Evolutionary conservation across 92 coral and sea anemone species (phyloP), one percentile per base, ranked within the genome.

Genomic region (Epizoanthus stellaris): DNA sequence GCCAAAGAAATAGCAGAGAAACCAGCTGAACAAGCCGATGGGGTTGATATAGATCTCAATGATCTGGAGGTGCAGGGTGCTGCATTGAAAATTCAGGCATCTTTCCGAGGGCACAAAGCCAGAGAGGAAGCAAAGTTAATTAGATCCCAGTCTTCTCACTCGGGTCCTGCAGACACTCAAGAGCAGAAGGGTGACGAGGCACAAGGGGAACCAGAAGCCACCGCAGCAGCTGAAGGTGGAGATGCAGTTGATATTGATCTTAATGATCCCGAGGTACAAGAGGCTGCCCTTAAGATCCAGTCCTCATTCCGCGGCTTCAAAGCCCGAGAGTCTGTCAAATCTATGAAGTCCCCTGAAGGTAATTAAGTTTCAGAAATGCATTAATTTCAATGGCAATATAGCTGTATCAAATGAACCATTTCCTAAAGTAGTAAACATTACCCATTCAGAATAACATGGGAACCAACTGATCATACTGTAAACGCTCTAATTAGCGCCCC

Each of bases 41-140:
- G 30, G 43, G 80, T 80, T 49, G 91, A 91, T 38, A 89, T 94
- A 79, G 91, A 82, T 60, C 62, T 89, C 40, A 89, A 89, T 85
- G 99, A 96, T 75, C 95, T 93, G 11, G 95, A 96, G 42, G 87
- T 96, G 66, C 88, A 89, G 63, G 91, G 74, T 65, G 96, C 96
- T 2, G 96, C 96, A 43, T 58, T 92, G 76, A 90, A 89, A 72
- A 96, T 96, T 38, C 99, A 96, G 79, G 98, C 99, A 38, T 88
- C 93, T 62, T 94, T 94, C 87, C 93, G 98, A 40, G 98, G 99
- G 19, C 93, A 94, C 81, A 96, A 93, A 82, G 90, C 93, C 17
- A 82, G 99, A 40, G 92, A 90, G 47, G 94, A 91, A 68, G 94
- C 91, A 9, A 93, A 89, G 61, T 60, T 70, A 61, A 60, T 82